A percentile compares a stretch with the other conserved stretches of the same genome.
Evolutionary conservation across 2,113 vertebrate genomes (phyloP).

Genomic region (Centropus bengalensis): DNA sequence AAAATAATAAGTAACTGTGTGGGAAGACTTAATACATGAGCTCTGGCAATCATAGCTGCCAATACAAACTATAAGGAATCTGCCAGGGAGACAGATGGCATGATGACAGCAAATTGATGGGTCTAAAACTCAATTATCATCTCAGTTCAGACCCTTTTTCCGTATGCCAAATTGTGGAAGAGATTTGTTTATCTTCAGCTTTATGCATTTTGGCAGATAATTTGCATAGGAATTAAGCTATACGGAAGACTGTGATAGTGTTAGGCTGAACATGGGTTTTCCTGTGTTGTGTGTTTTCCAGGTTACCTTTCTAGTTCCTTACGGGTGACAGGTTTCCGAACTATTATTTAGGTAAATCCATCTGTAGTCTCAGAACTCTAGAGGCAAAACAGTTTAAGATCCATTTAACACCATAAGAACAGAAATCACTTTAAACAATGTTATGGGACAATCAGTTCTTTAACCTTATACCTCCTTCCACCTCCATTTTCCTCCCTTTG

Average conservation of each 20-base stretch:
- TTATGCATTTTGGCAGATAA: slow-evolving; percentile 40
- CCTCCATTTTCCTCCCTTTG: not conserved
- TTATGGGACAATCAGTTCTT: not conserved
- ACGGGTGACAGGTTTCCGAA: not conserved
- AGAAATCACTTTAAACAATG: not conserved
- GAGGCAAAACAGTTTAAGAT: not conserved
- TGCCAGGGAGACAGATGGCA: slow-evolving; percentile 66
- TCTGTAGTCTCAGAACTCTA: not conserved
- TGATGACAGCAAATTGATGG: slow-evolving; percentile 58
- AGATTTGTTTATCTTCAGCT: slow-evolving; percentile 60
- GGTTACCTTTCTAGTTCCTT: not conserved
- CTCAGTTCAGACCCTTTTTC: slow-evolving; percentile 42
- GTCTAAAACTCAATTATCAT: slow-evolving; percentile 64
- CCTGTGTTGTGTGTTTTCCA: not conserved
- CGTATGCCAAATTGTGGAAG: slow-evolving; percentile 22
- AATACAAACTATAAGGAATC: slow-evolving; percentile 43
- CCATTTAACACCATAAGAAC: not conserved
- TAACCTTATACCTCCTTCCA: not conserved
- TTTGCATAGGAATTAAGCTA: slow-evolving; percentile 34
- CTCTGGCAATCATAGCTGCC: slow-evolving; percentile 42
- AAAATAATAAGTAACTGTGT: slow-evolving; percentile 28
- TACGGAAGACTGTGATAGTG: not conserved
- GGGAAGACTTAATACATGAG: slow-evolving; percentile 48
- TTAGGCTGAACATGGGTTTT: not conserved
- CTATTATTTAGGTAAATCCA: not conserved